These are phyloP conservation scores for Hydrozoanthus tunicans DNA, from an alignment of 64 coral and sea anemone genomes.

Conservation along the genomic window DNA sequence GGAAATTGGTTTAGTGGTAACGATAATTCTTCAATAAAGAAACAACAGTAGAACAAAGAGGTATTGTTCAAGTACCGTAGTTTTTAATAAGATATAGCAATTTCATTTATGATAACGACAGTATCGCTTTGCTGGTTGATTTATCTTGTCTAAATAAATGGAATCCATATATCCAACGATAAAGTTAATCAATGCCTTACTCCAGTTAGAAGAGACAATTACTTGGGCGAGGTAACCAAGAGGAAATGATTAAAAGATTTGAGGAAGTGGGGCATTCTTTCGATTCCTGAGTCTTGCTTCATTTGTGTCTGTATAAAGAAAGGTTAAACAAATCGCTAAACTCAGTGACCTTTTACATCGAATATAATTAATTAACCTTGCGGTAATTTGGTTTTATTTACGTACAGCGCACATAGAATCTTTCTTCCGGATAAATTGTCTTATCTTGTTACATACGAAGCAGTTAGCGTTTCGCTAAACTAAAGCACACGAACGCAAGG, in stretches of 20 bases:
- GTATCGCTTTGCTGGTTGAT: background rate
- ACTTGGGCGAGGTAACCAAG: constrained; percentile 33
- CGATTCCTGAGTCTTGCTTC: constrained; percentile 30
- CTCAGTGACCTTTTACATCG: constrained; percentile 26
- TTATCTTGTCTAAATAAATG: constrained; percentile 12
- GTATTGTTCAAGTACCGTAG: background rate
- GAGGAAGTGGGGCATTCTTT: constrained; percentile 48
- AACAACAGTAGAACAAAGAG: background rate
- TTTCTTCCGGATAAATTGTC: constrained; percentile 51
- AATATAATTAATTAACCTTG: constrained; percentile 42
- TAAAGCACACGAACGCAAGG: background rate
- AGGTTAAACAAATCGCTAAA: constrained; percentile 6
- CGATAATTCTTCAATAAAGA: background rate
- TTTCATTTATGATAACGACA: constrained; percentile 15
- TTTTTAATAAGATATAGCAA: background rate
- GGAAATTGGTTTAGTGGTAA: constrained; percentile 27
- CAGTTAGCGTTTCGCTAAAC: background rate
- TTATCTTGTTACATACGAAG: constrained; percentile 39
- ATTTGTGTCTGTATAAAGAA: constrained; percentile 14
- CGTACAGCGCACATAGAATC: background rate
- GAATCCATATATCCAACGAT: background rate
- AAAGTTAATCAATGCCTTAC: constrained; percentile 45
- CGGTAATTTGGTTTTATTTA: constrained; percentile 6
- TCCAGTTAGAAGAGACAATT: constrained; percentile 8
- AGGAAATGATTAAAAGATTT: constrained; percentile 57